Evolutionary conservation across 23 tunicate species (phyloP), one percentile per base, ranked within the genome.

Genomic region (Halocynthia aurantium): DNA sequence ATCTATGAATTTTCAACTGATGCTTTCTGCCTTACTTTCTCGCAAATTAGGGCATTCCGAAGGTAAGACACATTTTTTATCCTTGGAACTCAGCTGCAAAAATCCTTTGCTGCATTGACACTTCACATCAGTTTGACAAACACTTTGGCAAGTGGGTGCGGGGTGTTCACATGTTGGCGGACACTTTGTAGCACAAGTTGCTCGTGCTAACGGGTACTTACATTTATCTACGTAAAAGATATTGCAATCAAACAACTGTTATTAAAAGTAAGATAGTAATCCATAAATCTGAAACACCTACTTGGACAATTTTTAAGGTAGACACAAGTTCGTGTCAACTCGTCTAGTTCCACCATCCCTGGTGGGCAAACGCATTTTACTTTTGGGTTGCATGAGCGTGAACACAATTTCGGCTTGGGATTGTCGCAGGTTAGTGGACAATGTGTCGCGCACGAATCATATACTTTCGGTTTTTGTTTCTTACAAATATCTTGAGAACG

Each of bases 21-120:
- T 1, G 17, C 15, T 67, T 10, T 19, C n/a, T 50, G 51, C 12
- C 78, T 52, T 54, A 74, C 78, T 64, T 8, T 56, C 31, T 54
- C 20, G 19, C 50, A 54, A 54, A 54, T 50, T 50, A 8, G 78
- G 78, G 63, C 78, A 74, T 56, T 74, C 22, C 8, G 63, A 21
- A 19, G 78, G 65, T n/a, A 74, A 54, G 10, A 74, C 78, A 64
- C 78, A 74, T 74, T 22, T 74, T 20, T 54, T 74, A 18, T 74
- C 64, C 8, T 62, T 53, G 55, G 62, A 62, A 49, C 78, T 74
- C 12, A 74, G 17, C 56, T 74, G 78, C n/a, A 74, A 44, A 55
- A 74, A 19, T 10, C 78, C 78, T 51, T 51, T 54, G 12, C 22
- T 22, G 21, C 78, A 74, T 74, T 52, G 64, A 44, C 78, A 74